phyloP scores from a whole-genome alignment of 1,140 invertebrate species.

The Drosophila varians region DNA sequence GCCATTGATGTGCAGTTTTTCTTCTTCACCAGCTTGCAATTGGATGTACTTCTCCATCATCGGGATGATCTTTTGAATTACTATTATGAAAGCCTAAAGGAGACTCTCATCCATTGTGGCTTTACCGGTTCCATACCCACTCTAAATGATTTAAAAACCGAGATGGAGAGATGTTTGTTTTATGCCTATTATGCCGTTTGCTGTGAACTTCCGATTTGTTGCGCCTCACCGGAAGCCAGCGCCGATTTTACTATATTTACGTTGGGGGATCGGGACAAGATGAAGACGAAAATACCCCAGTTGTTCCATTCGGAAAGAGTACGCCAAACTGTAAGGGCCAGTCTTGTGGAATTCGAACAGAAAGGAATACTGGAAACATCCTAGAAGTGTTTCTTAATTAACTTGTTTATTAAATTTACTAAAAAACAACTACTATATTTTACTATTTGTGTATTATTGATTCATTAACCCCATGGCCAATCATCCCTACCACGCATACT shows the following conservation, averaged over 20 bases:
- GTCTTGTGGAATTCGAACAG: constrained; percentile 50
- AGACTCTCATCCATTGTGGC: constrained; percentile 67
- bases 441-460: background rate
- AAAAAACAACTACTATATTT: background rate
- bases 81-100: constrained; percentile 64
- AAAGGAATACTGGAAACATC: constrained; percentile 54
- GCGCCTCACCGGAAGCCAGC: constrained; percentile 36
- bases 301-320: constrained; percentile 58
- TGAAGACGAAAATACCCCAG: constrained; percentile 32
- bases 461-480: background rate
- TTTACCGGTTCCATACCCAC: constrained; percentile 76
- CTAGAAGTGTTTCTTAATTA: background rate
- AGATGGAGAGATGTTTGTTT: constrained; percentile 68
- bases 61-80: constrained; percentile 66
- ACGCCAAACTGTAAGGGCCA: constrained; percentile 27
- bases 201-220: constrained; percentile 66
- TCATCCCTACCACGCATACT: background rate
- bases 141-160: constrained; percentile 56
- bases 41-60: constrained; percentile 57
- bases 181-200: constrained; percentile 57
- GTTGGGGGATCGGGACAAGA: constrained; percentile 30
- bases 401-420: background rate
- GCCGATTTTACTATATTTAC: constrained; percentile 40
- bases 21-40: constrained; percentile 64
- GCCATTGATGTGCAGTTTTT: constrained; percentile 70